Percentiles rank a stretch among this genome's conserved stretches.
These are phyloP conservation scores for Brienomyrus longianalis DNA, from an alignment of 2,113 vertebrate species.

Conservation along the genomic window DNA sequence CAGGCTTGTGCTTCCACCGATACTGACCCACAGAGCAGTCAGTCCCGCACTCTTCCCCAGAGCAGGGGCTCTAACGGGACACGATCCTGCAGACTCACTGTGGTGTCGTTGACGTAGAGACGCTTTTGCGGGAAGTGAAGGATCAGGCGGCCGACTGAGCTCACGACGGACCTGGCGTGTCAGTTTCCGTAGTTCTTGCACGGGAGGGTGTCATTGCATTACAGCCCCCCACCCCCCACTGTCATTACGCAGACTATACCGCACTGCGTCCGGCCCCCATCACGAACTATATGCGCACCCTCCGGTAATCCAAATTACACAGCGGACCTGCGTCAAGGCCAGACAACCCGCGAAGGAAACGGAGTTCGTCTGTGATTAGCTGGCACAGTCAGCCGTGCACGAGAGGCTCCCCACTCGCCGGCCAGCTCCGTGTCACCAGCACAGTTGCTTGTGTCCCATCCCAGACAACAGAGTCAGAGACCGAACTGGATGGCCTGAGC, in stretches of 20 bases:
- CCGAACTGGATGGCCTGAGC: not conserved
- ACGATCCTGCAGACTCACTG: not conserved
- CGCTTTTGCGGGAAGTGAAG: not conserved
- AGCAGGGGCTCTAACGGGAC: not conserved
- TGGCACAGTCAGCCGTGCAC: not conserved
- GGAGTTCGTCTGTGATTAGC: constrained; percentile 2
- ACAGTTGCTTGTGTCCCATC: not conserved
- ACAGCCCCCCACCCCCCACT: not conserved
- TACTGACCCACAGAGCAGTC: not conserved
- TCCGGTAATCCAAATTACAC: not conserved
- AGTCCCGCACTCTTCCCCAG: not conserved
- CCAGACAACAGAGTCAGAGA: not conserved
- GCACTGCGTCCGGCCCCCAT: not conserved
- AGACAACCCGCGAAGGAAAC: not conserved
- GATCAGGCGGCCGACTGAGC: not conserved
- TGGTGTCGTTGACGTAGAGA: not conserved
- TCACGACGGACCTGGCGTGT: not conserved
- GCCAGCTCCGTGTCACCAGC: not conserved
- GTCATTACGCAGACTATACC: constrained; percentile 3
- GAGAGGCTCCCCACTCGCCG: not conserved
- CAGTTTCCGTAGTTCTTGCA: not conserved
- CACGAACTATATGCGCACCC: not conserved
- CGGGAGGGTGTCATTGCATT: not conserved
- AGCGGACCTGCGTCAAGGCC: not conserved
- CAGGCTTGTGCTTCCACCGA: not conserved